Percentiles rank a stretch among this genome's conserved stretches.
phyloP scores from a whole-genome alignment of 2,888 invertebrate species.

The Chrysomela aeneicollis region DNA sequence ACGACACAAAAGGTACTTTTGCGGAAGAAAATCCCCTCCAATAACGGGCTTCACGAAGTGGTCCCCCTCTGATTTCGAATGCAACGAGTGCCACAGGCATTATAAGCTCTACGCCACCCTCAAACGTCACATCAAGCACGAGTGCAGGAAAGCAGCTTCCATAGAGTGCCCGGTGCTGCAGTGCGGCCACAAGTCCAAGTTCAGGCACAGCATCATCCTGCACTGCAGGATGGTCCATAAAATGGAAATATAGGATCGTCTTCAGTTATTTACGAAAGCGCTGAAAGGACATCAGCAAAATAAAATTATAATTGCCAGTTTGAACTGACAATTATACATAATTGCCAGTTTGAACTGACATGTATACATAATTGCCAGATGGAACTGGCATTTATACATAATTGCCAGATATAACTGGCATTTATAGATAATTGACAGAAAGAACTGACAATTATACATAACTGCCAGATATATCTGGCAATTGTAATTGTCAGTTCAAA shows the following conservation, averaged over 20 bases:
- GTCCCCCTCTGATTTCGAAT: conserved; percentile 37
- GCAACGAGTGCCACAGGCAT: conserved; percentile 35
- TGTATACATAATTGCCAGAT: too few relatives aligned
- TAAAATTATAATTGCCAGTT: too few relatives aligned
- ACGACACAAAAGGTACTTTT: conserved; percentile 46
- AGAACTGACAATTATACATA: too few relatives aligned
- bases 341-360: too few relatives aligned
- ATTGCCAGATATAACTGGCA: too few relatives aligned
- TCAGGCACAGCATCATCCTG: conserved; percentile 46
- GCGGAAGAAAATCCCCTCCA: conserved; percentile 45
- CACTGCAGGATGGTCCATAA: conserved; percentile 49
- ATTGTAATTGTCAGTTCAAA: too few relatives aligned
- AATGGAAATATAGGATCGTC: conserved; percentile 12
- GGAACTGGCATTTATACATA: too few relatives aligned
- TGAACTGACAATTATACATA: too few relatives aligned
- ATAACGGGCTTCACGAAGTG: conserved; percentile 43
- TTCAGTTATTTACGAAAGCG: too few relatives aligned
- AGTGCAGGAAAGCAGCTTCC: conserved; percentile 47
- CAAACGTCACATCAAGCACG: conserved; percentile 42
- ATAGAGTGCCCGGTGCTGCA: conserved; percentile 47
- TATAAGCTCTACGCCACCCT: conserved; percentile 41
- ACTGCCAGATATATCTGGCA: too few relatives aligned
- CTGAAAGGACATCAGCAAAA: too few relatives aligned
- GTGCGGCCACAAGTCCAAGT: conserved; percentile 48
- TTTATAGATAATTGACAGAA: too few relatives aligned